Conservation (phyloP, 2,797 vertebrate genomes). For the Rhinella marina region DNA sequence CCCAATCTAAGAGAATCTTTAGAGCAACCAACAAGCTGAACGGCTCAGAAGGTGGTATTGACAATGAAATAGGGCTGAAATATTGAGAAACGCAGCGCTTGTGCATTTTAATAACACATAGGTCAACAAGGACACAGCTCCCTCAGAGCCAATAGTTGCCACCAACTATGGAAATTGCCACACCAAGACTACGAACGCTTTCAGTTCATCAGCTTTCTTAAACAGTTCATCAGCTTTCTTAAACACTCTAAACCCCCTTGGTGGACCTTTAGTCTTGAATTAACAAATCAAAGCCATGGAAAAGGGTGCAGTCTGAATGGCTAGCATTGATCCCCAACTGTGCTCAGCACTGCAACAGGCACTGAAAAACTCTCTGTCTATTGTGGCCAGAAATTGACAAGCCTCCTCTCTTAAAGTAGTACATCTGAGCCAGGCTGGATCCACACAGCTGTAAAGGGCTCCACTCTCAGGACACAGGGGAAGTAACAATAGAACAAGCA, state of each 20-base stretch:
- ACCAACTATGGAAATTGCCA: constrained; percentile 81
- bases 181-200: constrained; percentile 82
- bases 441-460: constrained; percentile 82
- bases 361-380: constrained; percentile 79
- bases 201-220: constrained; percentile 84
- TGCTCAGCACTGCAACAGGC: constrained; percentile 78
- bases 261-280: constrained; percentile 85
- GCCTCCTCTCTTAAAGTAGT: constrained; percentile 81
- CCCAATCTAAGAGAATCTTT: constrained; percentile 88
- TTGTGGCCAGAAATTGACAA: constrained; percentile 83
- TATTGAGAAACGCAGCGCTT: constrained; percentile 80
- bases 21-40: constrained; percentile 85
- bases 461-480: constrained; percentile 74
- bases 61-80: constrained; percentile 82
- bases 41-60: constrained; percentile 86
- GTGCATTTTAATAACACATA: constrained; percentile 88
- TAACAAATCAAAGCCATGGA: constrained; percentile 83
- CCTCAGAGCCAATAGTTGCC: constrained; percentile 81
- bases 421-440: constrained; percentile 80
- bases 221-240: constrained; percentile 83
- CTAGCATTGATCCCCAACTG: constrained; percentile 83
- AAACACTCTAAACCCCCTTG: constrained; percentile 82
- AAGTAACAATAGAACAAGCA: constrained; percentile 79
- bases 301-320: constrained; percentile 82
- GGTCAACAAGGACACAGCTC: constrained; percentile 89